These are phyloP conservation scores for Oeneis ivallda DNA, from an alignment of 2,888 invertebrate species.

Conservation along the genomic window DNA sequence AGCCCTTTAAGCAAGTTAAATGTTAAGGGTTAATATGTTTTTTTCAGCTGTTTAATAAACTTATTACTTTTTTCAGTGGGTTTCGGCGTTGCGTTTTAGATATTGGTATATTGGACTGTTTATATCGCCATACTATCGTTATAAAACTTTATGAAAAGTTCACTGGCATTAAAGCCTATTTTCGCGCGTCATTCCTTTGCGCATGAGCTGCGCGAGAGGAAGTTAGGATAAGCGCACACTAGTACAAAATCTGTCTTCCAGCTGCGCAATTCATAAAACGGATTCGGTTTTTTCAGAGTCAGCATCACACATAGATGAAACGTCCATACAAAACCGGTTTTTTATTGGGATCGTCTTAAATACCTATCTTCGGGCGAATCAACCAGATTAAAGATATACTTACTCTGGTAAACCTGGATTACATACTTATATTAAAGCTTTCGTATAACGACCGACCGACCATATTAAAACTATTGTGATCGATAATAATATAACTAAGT, in stretches of 20 bases:
- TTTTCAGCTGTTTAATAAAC: slow-evolving; percentile 30
- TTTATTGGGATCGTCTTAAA: too few species aligned
- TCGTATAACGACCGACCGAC: too few species aligned
- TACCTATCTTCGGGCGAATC: too few species aligned
- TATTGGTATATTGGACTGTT: not conserved
- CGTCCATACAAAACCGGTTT: too few species aligned
- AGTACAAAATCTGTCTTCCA: not conserved
- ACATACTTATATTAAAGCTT: too few species aligned
- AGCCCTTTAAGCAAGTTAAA: slow-evolving; percentile 38
- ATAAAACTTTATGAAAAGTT: slow-evolving; percentile 52
- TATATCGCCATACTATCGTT: not conserved
- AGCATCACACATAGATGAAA: not conserved
- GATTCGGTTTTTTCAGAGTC: slow-evolving; percentile 32
- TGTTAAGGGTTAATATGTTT: too few species aligned
- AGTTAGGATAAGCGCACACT: slow-evolving; percentile 41
- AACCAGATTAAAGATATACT: too few species aligned
- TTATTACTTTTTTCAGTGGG: not conserved
- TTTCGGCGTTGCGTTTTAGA: not conserved
- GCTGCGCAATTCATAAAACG: not conserved
- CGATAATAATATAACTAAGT: too few species aligned
- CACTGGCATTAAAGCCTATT: slow-evolving; percentile 47
- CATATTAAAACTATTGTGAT: too few species aligned
- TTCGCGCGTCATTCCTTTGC: slow-evolving; percentile 53
- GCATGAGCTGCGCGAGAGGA: slow-evolving; percentile 74
- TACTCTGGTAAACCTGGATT: too few species aligned